These are phyloP conservation scores for Ataeniobius toweri DNA, from an alignment of 2,797 vertebrate genomes.

Conservation along the genomic window DNA sequence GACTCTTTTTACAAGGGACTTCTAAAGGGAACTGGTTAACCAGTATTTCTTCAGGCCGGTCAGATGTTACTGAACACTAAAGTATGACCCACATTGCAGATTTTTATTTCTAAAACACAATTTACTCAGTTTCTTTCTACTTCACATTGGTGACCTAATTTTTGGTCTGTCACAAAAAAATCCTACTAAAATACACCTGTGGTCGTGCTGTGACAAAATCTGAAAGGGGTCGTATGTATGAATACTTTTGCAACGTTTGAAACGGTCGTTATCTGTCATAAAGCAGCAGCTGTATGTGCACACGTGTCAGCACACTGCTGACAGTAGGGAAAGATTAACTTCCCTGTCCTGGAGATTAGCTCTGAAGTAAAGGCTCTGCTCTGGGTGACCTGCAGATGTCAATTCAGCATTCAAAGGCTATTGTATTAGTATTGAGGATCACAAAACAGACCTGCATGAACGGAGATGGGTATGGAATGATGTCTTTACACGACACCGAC, in stretches of 20 bases:
- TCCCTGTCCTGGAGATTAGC: slow-evolving; percentile 62
- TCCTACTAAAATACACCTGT: too few relatives aligned
- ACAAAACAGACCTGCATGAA: slow-evolving; percentile 4
- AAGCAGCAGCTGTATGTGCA: background rate
- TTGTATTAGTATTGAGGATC: slow-evolving; percentile 14
- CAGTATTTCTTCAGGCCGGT: too few relatives aligned
- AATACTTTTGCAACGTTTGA: background rate
- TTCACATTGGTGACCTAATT: too few relatives aligned
- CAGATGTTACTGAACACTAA: too few relatives aligned
- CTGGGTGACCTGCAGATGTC: slow-evolving; percentile 41
- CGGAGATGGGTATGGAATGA: background rate
- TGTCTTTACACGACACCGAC: background rate
- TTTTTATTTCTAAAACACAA: too few relatives aligned
- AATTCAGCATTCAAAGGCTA: slow-evolving; percentile 49
- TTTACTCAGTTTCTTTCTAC: too few relatives aligned
- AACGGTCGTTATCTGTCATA: background rate
- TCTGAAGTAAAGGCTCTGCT: slow-evolving; percentile 37
- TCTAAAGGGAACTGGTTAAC: too few relatives aligned
- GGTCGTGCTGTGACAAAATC: too few relatives aligned
- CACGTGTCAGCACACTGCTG: slow-evolving; percentile 18
- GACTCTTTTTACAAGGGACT: too few relatives aligned
- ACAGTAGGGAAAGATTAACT: slow-evolving; percentile 48
- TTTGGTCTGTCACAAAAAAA: too few relatives aligned
- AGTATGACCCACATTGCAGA: too few relatives aligned
- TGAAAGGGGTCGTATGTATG: background rate